phyloP scores from a whole-genome alignment of 2,113 vertebrate genomes.

The Bufo gargarizans region DNA sequence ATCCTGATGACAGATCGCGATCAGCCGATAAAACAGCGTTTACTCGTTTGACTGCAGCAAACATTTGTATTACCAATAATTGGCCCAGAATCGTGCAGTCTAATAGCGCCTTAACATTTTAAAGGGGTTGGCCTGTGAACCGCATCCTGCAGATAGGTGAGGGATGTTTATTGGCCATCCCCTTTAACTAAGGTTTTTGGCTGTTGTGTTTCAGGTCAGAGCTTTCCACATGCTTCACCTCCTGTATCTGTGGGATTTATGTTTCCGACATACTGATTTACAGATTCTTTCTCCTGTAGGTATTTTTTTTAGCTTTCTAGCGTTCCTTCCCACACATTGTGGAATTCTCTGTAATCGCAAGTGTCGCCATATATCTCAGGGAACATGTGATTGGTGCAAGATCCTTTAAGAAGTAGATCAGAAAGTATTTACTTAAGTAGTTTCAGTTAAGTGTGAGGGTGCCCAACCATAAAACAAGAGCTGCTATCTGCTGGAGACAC shows the following conservation, averaged over 20 bases:
- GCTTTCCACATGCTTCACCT: background rate
- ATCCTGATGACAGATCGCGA: no score
- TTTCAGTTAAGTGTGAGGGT: background rate
- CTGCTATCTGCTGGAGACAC: no score
- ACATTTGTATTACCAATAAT: no score
- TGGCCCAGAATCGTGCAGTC: no score
- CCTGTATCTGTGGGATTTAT: background rate
- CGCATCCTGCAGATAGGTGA: no score
- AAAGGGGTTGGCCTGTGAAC: no score
- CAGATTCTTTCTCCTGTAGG: background rate
- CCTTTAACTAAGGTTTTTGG: no score
- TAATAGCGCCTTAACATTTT: no score
- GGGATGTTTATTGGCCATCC: no score
- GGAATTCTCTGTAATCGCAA: conserved; percentile 5
- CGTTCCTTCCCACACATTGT: background rate
- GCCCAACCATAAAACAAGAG: background rate
- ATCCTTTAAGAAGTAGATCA: background rate
- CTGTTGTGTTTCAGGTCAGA: no score
- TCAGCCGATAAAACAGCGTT: no score
- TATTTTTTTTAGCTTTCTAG: background rate
- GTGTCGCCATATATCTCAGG: background rate
- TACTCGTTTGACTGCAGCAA: no score
- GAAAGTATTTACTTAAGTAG: background rate
- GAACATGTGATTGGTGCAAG: background rate
- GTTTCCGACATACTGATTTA: background rate